These are phyloP conservation scores for Drosophila ohnishii DNA, from an alignment of 1,140 invertebrate species.

Conservation along the genomic window DNA sequence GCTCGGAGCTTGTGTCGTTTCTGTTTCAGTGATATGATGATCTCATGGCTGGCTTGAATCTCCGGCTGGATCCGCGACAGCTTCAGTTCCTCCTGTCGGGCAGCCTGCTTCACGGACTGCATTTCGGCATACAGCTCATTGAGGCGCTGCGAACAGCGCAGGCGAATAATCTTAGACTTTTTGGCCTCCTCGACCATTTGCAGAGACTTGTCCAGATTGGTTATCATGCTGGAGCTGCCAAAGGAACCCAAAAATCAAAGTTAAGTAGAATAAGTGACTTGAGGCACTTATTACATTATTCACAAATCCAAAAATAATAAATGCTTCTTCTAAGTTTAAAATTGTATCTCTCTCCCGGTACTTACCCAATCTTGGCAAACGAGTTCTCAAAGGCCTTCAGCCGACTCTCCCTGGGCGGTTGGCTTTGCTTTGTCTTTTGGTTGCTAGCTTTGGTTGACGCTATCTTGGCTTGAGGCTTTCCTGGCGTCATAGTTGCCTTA, in stretches of 20 bases:
- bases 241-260: neutral
- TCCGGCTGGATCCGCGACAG: conserved; percentile 67
- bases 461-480: neutral
- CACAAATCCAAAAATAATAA: too few species aligned
- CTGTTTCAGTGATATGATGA: conserved; percentile 70
- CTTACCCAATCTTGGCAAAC: conserved; percentile 73
- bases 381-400: conserved; percentile 68
- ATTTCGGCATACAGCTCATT: conserved; percentile 68
- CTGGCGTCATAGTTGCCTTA: neutral
- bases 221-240: conserved; percentile 61
- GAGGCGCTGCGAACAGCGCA: conserved; percentile 59
- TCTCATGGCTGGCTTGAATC: conserved; percentile 72
- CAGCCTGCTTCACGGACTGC: conserved; percentile 53
- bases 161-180: conserved; percentile 57
- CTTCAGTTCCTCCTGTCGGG: conserved; percentile 66
- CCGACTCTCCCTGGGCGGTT: conserved; percentile 50
- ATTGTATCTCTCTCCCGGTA: too few species aligned
- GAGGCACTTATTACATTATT: too few species aligned
- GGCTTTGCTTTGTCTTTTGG: neutral
- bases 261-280: neutral
- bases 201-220: conserved; percentile 69
- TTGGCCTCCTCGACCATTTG: conserved; percentile 68
- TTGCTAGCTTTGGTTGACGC: neutral
- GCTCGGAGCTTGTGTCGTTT: conserved; percentile 67
- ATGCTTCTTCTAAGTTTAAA: too few species aligned